phyloP scores from a whole-genome alignment of 2,113 vertebrate genomes.

The Stegastes partitus region DNA sequence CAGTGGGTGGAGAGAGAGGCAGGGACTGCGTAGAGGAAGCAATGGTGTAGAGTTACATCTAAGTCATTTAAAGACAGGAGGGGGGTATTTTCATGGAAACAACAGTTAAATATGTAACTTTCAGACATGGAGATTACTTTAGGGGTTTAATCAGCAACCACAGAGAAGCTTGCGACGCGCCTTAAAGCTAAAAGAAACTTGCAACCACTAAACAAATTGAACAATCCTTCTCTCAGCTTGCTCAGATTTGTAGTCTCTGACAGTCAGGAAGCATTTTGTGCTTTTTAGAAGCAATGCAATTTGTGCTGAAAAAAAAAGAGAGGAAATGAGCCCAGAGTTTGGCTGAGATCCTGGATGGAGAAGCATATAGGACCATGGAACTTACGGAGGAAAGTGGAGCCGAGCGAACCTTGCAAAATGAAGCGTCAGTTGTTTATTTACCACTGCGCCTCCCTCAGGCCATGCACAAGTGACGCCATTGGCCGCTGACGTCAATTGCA shows the following conservation, averaged over 20 bases:
- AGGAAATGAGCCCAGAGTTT: background rate
- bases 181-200: background rate
- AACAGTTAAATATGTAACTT: no score
- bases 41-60: no score
- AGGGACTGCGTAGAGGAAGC: no score
- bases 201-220: background rate
- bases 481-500: no score
- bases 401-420: background rate
- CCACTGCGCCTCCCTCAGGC: no score
- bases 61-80: no score
- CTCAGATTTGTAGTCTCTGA: background rate
- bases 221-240: background rate
- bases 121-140: no score
- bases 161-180: background rate
- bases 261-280: background rate
- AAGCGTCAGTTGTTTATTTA: no score
- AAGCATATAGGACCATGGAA: background rate
- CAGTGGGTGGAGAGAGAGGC: no score
- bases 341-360: constrained; percentile 5
- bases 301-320: constrained; percentile 11
- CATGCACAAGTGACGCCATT: no score
- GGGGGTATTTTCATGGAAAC: no score
- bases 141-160: no score
- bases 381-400: background rate
- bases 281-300: background rate